Conservation (phyloP, 2,888 invertebrate genomes). For the Phyllotreta cruciferae region DNA sequence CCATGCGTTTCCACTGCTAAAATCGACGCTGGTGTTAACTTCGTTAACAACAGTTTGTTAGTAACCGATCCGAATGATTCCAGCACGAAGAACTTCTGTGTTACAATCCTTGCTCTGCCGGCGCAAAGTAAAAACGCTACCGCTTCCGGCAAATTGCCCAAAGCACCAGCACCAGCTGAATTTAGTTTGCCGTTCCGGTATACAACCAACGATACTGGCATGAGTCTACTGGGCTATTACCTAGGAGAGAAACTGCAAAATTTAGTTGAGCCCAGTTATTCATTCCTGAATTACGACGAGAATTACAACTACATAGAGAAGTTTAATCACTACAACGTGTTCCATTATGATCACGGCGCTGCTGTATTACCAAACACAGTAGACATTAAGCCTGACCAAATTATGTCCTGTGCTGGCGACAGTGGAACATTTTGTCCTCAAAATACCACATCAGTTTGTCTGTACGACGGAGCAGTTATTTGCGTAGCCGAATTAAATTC, state of each 20-base stretch:
- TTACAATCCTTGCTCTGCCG: slow-evolving; percentile 25
- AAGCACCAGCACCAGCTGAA: neutral
- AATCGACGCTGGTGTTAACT: slow-evolving; percentile 45
- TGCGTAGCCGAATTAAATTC: slow-evolving; percentile 25
- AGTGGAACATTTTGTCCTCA: slow-evolving; percentile 31
- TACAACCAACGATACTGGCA: slow-evolving; percentile 28
- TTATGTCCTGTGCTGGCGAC: slow-evolving; percentile 28
- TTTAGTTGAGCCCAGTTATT: slow-evolving; percentile 23
- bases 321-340: slow-evolving; percentile 30
- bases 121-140: slow-evolving; percentile 25
- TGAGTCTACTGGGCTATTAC: slow-evolving; percentile 27
- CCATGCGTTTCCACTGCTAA: slow-evolving; percentile 54
- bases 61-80: slow-evolving; percentile 30
- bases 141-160: neutral
- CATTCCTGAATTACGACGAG: slow-evolving; percentile 27
- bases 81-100: slow-evolving; percentile 25
- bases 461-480: slow-evolving; percentile 25
- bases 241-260: slow-evolving; percentile 23
- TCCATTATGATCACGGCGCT: slow-evolving; percentile 25
- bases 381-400: slow-evolving; percentile 23
- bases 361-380: slow-evolving; percentile 18
- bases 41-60: slow-evolving; percentile 47
- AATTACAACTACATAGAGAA: slow-evolving; percentile 22
- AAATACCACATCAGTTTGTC: slow-evolving; percentile 25
- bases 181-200: slow-evolving; percentile 28